Conservation (phyloP, 2,113 vertebrate genomes). For the Dasyprocta punctata region DNA sequence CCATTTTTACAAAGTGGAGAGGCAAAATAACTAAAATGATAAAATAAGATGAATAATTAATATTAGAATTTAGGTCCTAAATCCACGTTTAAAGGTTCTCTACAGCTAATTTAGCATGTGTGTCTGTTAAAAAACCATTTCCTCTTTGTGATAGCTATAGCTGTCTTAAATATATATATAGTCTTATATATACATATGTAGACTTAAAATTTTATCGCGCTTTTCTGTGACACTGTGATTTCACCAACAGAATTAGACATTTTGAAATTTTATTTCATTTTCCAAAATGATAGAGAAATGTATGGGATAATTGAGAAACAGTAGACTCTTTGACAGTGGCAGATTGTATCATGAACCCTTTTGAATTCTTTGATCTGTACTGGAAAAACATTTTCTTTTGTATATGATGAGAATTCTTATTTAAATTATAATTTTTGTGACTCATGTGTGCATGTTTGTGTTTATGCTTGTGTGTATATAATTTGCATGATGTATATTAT, state of each 20-base stretch:
- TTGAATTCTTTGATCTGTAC: not conserved
- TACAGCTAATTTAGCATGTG: not conserved
- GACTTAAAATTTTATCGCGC: not conserved
- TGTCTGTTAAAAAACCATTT: not conserved
- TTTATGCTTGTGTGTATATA: not conserved
- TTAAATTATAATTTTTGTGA: constrained; percentile 6
- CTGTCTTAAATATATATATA: not conserved
- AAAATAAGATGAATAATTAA: not conserved
- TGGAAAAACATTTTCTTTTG: constrained; percentile 20
- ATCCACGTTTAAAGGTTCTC: not conserved
- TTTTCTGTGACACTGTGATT: not conserved
- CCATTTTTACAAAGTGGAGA: not conserved
- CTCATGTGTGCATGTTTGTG: not conserved
- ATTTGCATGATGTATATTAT: not conserved
- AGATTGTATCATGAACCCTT: not conserved
- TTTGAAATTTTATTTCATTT: constrained; percentile 34
- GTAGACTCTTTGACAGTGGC: not conserved
- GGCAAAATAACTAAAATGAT: not conserved
- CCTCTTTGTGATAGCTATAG: not conserved
- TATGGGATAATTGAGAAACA: not conserved
- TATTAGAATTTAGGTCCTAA: not conserved
- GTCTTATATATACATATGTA: not conserved
- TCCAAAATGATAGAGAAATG: not conserved
- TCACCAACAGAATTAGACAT: not conserved
- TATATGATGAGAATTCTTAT: not conserved